Conservation (phyloP, 2,797 vertebrate genomes). For the Mormyrus hasselquistii region DNA sequence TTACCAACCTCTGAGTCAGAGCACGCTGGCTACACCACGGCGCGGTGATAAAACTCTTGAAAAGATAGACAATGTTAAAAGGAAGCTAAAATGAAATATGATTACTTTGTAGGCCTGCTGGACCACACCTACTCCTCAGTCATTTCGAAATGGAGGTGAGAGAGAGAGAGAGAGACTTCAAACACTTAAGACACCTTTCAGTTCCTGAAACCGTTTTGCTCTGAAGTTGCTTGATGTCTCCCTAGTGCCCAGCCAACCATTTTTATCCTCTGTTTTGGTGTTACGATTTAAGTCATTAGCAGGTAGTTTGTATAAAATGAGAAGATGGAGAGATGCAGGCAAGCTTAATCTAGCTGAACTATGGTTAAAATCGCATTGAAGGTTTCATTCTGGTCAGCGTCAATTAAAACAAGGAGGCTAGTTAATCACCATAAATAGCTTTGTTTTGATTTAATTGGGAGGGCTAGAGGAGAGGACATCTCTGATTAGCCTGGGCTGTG, state of each 20-base stretch:
- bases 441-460: constrained; percentile 20
- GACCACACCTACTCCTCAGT: background rate
- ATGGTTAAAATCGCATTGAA: background rate
- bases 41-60: background rate
- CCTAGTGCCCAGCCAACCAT: constrained; percentile 2
- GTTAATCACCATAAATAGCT: constrained; percentile 32
- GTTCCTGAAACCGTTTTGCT: background rate
- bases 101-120: background rate
- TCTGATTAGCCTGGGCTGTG: background rate
- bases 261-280: constrained; percentile 10
- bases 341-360: constrained; percentile 27
- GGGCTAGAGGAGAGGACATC: background rate
- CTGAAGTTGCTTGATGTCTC: background rate
- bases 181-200: background rate
- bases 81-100: background rate
- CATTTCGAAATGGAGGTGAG: background rate
- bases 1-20: constrained; percentile 4
- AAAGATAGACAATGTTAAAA: constrained; percentile 1
- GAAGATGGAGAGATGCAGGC: constrained; percentile 20
- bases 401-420: constrained; percentile 21
- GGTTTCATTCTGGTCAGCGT: constrained; percentile 27
- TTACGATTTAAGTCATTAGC: constrained; percentile 33
- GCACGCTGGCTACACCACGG: background rate
- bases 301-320: constrained; percentile 32
- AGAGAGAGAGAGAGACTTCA: background rate